These are phyloP conservation scores for Adineta ricciae DNA, from an alignment of 2,888 invertebrate genomes.

Conservation along the genomic window DNA sequence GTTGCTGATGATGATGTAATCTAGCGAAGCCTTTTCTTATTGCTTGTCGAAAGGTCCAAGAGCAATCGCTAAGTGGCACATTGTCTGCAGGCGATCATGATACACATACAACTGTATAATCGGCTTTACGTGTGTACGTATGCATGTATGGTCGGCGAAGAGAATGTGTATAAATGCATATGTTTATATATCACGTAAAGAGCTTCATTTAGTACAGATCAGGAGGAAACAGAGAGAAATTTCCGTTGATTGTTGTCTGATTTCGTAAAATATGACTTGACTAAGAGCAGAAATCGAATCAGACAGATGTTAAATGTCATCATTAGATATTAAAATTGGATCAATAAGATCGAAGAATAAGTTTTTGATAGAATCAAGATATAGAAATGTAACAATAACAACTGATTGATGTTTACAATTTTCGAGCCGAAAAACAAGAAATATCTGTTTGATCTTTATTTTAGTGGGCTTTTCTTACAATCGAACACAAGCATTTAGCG, in stretches of 20 bases:
- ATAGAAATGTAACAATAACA: neutral
- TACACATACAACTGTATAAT: neutral
- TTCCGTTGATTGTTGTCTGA: neutral
- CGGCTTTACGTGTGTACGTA: neutral
- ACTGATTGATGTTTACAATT: neutral
- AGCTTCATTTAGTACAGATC: neutral
- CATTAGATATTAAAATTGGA: neutral
- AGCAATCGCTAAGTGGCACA: constrained; percentile 9
- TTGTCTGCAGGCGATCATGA: constrained; percentile 13
- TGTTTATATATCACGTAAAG: neutral
- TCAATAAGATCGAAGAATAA: neutral
- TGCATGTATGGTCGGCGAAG: neutral
- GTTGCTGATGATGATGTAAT: neutral
- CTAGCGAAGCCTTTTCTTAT: neutral
- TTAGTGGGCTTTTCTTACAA: neutral
- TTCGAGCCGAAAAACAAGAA: neutral
- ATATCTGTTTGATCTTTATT: neutral
- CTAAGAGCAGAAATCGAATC: neutral
- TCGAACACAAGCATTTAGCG: neutral
- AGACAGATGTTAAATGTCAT: neutral
- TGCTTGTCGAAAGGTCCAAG: neutral
- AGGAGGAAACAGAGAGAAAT: neutral
- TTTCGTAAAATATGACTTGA: neutral
- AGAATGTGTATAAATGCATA: neutral
- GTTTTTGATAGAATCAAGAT: neutral